Percentiles rank a stretch among this genome's conserved stretches.
phyloP scores from a whole-genome alignment of 2,797 vertebrate genomes.

The Falco berigora region DNA sequence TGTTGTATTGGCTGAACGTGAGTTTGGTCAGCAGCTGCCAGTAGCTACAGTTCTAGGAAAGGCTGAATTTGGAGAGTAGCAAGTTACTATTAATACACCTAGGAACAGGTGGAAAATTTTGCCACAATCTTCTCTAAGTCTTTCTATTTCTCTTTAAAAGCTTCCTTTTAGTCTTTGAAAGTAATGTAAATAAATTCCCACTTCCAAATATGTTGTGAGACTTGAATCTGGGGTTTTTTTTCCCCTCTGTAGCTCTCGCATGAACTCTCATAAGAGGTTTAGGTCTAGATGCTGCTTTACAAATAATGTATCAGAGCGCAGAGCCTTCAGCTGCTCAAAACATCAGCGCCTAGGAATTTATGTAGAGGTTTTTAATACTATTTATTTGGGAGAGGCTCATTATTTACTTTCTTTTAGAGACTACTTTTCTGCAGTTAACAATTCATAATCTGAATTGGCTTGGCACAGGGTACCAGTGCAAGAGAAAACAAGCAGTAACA shows the following conservation, averaged over 20 bases:
- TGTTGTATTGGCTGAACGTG: not conserved
- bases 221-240: not conserved
- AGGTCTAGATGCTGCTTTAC: not conserved
- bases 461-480: not conserved
- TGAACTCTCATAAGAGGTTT: not conserved
- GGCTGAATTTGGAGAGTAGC: not conserved
- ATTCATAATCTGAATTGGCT: not conserved
- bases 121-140: not conserved
- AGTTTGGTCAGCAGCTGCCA: not conserved
- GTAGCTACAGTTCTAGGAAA: not conserved
- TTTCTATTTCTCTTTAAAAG: not conserved
- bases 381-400: not conserved
- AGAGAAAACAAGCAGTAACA: not conserved
- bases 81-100: not conserved
- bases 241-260: not conserved
- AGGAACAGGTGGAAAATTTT: not conserved
- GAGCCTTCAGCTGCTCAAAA: not conserved
- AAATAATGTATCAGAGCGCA: not conserved
- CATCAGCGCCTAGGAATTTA: not conserved
- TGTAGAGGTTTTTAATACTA: not conserved
- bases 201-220: not conserved
- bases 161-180: not conserved
- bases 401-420: not conserved
- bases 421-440: not conserved
- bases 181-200: not conserved